A percentile compares a stretch with the other conserved stretches of the same genome.
Conservation (phyloP, 2,797 vertebrate genomes). For the Danio tinwini region DNA sequence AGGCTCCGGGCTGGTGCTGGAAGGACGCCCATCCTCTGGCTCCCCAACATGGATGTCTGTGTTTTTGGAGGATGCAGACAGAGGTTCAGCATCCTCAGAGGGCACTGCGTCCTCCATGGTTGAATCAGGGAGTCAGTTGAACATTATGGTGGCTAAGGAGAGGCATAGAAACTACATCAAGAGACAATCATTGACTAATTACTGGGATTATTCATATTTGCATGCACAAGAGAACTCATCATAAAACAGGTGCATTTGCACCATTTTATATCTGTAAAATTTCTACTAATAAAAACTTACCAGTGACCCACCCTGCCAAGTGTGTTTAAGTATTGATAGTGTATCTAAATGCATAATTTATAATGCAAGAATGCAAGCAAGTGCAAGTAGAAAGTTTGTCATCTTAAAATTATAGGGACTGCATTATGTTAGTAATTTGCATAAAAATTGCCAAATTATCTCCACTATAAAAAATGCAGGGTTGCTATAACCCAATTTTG, state of each 20-base stretch:
- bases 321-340: too few relatives aligned
- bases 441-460: neutral
- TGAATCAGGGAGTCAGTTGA: constrained; percentile 45
- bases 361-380: too few relatives aligned
- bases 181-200: neutral
- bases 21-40: neutral
- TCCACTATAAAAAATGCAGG: neutral
- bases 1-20: constrained; percentile 13
- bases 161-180: constrained; percentile 27
- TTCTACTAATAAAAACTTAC: too few relatives aligned
- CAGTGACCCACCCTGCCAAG: too few relatives aligned
- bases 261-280: too few relatives aligned
- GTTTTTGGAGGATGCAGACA: constrained; percentile 22
- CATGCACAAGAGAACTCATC: neutral
- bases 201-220: neutral
- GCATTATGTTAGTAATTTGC: neutral
- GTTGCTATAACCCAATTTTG: too few relatives aligned
- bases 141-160: constrained; percentile 41
- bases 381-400: too few relatives aligned
- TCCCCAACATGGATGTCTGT: neutral
- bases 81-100: constrained; percentile 26
- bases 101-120: constrained; percentile 56
- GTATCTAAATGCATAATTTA: too few relatives aligned
- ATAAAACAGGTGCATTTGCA: neutral
- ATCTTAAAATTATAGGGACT: neutral